Evolutionary conservation across 1,140 invertebrate genomes (phyloP), one percentile per base, ranked within the genome.

Genomic region (Nasonia giraulti): DNA sequence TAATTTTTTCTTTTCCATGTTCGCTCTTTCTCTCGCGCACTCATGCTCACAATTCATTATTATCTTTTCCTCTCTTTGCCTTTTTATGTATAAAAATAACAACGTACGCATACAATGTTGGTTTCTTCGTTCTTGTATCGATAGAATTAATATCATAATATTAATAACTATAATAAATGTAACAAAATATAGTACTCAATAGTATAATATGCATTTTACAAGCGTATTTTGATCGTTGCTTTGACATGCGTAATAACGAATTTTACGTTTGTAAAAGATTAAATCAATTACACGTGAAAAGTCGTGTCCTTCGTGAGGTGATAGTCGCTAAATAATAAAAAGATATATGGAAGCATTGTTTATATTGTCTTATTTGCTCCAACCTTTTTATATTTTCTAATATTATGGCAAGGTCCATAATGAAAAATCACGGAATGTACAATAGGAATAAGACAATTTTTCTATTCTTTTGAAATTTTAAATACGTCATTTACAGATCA

Each of bases 181-280:
- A 93, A 93, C 92, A 93, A 93, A 91, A 92, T 92, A 92, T 91
- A 91, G 90, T 92, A 92, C 88, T 91, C 88, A 89, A 91, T 91
- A 92, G 4, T 78, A 90, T 91, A 92, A 92, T 91, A 92, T 92
- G 91, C 91, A 91, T 93, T 93, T 92, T 92, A 92, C 92, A 93
- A 93, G 92, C 92, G 92, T 93, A 92, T 93, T 93, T 93, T 93
- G 91, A 93, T 93, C 92, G 90, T 92, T 93, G 91, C 91, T 93
- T 93, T 92, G 91, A 92, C 90, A 92, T 92, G 50, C 79, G 27
- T 81, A 68, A 17, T 33, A 37, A 80, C 23, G n/a, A 73, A 80
- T 50, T 75, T 27, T 80, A 79, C 50, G 50, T 31, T 80, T 80
- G 69, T 80, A 79, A 83, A 47, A 55, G 37, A 68, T 68, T 78